These are phyloP conservation scores for Agriopis marginaria DNA, from an alignment of 2,888 invertebrate genomes.

Conservation along the genomic window DNA sequence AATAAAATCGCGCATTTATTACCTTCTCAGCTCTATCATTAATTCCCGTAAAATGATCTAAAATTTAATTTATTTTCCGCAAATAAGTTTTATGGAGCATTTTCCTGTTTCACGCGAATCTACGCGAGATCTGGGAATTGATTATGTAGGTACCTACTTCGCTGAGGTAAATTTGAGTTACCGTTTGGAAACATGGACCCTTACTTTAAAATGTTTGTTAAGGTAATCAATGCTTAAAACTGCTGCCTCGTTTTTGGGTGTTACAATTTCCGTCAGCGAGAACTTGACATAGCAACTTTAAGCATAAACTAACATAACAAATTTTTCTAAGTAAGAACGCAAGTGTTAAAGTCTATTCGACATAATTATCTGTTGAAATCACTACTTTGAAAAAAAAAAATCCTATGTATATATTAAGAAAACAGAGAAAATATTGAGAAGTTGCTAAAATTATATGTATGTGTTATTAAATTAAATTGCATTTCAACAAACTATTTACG, in stretches of 20 bases:
- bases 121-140: conserved; percentile 20
- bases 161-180: background rate
- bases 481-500: conserved; percentile 79
- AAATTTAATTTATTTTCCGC: conserved; percentile 41
- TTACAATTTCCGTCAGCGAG: too few relatives aligned
- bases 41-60: conserved; percentile 42
- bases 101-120: conserved; percentile 37
- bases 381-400: too few relatives aligned
- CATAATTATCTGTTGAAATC: too few relatives aligned
- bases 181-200: background rate
- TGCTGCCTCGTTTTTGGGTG: too few relatives aligned
- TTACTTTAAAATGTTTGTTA: too few relatives aligned
- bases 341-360: too few relatives aligned
- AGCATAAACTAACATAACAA: too few relatives aligned
- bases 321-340: too few relatives aligned
- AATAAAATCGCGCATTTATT: conserved; percentile 47
- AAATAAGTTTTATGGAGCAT: conserved; percentile 39
- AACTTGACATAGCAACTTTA: too few relatives aligned
- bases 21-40: conserved; percentile 35
- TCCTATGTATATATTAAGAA: conserved; percentile 5
- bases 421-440: conserved; percentile 51
- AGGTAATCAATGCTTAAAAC: too few relatives aligned
- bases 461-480: conserved; percentile 78
- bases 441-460: conserved; percentile 57
- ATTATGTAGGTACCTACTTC: background rate